phyloP scores from a whole-genome alignment of 2,113 vertebrate genomes.

The Otus sunia region DNA sequence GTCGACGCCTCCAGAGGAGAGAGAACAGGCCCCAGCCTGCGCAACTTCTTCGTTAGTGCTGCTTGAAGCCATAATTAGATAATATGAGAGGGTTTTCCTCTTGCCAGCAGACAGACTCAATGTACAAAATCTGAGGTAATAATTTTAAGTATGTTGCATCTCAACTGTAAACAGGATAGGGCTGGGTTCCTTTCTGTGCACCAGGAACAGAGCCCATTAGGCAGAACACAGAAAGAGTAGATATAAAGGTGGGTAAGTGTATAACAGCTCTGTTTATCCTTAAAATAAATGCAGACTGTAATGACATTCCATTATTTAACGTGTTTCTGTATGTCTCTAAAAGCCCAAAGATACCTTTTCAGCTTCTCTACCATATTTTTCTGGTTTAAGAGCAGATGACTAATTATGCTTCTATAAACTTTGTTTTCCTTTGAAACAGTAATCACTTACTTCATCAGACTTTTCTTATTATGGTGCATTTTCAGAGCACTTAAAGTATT shows the following conservation, averaged over 20 bases:
- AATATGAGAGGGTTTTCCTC: conserved; percentile 61
- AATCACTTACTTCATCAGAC: conserved; percentile 7
- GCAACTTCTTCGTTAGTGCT: conserved; percentile 50
- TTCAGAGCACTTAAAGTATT: conserved; percentile 16
- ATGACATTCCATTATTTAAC: background rate
- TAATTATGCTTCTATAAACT: conserved; percentile 47
- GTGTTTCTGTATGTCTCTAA: background rate
- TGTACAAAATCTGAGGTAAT: conserved; percentile 44
- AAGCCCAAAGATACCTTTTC: background rate
- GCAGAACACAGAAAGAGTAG: conserved; percentile 5
- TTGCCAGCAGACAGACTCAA: conserved; percentile 67
- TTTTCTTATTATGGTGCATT: conserved; percentile 14
- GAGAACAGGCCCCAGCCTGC: conserved; percentile 58
- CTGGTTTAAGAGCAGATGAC: conserved; percentile 40
- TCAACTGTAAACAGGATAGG: conserved; percentile 56
- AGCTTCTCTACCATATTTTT: conserved; percentile 19
- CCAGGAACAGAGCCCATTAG: conserved; percentile 3
- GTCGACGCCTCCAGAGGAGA: conserved; percentile 56
- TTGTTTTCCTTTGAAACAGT: conserved; percentile 25
- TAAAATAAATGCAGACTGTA: conserved; percentile 10
- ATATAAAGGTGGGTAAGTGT: background rate
- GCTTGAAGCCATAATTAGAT: conserved; percentile 64
- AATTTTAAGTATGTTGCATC: conserved; percentile 33
- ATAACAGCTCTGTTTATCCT: background rate
- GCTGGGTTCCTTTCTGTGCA: background rate